Percentiles rank a stretch among this genome's conserved stretches.
These are phyloP conservation scores for Daubentonia madagascariensis DNA, from an alignment of 2,113 vertebrate genomes.

Conservation along the genomic window DNA sequence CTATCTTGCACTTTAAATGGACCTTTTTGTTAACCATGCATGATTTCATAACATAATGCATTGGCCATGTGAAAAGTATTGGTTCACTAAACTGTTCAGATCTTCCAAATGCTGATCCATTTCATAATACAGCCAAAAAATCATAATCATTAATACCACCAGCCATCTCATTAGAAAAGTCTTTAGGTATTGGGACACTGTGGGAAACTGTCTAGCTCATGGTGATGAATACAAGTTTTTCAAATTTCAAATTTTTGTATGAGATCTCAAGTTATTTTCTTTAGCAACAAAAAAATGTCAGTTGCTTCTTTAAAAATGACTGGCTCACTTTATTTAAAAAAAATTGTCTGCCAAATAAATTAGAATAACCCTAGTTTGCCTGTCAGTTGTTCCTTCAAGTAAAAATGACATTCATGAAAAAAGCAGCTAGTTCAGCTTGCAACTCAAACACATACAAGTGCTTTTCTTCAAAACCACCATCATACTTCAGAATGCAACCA, in stretches of 20 bases:
- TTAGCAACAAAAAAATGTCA: background rate
- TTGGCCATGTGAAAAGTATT: background rate
- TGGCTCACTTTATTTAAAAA: background rate
- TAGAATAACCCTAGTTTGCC: background rate
- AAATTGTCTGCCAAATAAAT: background rate
- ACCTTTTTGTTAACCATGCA: background rate
- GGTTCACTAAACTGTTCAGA: background rate
- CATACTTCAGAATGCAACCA: background rate
- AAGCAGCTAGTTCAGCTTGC: background rate
- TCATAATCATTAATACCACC: background rate
- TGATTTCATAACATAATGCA: background rate
- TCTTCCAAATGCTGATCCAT: background rate
- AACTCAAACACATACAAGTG: background rate
- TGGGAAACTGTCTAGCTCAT: background rate
- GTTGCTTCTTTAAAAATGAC: background rate
- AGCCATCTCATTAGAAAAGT: background rate
- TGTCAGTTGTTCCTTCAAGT: background rate
- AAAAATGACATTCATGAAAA: background rate
- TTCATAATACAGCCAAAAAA: background rate
- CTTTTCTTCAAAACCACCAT: background rate
- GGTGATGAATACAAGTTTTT: background rate
- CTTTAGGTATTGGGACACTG: background rate
- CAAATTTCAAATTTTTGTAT: background rate
- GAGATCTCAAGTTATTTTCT: background rate
- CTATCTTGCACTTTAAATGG: background rate